These are phyloP conservation scores for Drosophila navojoa DNA, from an alignment of 1,140 invertebrate genomes.

Conservation along the genomic window DNA sequence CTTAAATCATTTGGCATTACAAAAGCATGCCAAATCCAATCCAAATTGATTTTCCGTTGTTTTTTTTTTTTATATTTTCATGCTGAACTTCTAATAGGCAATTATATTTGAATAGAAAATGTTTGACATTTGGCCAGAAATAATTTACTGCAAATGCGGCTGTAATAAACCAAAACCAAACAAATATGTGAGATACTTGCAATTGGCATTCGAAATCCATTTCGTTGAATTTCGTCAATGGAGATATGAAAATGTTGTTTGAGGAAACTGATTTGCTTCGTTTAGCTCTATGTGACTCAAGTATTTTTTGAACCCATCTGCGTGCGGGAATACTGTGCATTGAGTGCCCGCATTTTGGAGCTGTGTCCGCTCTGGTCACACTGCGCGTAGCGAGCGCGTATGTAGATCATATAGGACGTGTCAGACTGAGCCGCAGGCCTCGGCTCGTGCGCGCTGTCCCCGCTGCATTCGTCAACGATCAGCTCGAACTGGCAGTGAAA, in stretches of 20 bases:
- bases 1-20: conserved; percentile 17
- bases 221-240: no score
- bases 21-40: not conserved
- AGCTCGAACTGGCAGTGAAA: conserved; percentile 7
- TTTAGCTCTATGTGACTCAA: no score
- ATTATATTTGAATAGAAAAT: not conserved
- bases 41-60: not conserved
- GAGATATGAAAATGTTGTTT: no score
- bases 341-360: conserved; percentile 4
- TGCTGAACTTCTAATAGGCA: not conserved
- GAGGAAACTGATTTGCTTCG: no score
- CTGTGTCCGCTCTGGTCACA: not conserved
- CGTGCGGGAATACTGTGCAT: not conserved
- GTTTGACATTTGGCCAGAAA: not conserved
- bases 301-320: no score
- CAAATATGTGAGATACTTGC: not conserved
- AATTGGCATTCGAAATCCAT: not conserved
- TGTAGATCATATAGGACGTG: not conserved
- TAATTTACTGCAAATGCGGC: not conserved
- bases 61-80: conserved; percentile 5
- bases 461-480: not conserved
- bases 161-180: not conserved
- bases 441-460: not conserved
- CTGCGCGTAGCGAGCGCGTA: not conserved
- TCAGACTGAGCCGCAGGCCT: not conserved